Evolutionary conservation across 2,888 invertebrate genomes (phyloP), one percentile per base, ranked within the genome.

Genomic region (Volucella inanis): DNA sequence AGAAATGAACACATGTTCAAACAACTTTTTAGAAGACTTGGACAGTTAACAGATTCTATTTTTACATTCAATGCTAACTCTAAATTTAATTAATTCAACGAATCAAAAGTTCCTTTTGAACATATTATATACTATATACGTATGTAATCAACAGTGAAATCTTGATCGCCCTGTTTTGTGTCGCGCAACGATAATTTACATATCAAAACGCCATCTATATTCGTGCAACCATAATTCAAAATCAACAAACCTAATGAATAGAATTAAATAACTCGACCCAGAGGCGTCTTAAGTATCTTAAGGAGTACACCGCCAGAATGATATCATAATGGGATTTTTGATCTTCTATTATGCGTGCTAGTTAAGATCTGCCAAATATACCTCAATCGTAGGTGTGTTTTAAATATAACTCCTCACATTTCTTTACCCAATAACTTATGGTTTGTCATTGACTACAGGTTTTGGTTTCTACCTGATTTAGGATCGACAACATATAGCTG

Each of bases 311-410:
- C 61, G 11, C 12, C 62, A 14, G 15, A 52, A 52, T 52, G 12
- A 52, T 43, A 11, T 43, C 9, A 45, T 54, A 72, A 72, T 72
- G 52, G 45, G 62, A 47, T 72, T 45, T 45, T 62, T 72, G 72
- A 72, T 72, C 72, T 45, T 12, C 62, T 8, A 39, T 54, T 55
- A 54, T 62, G n/a, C n/a, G 22, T 12, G 31, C 52, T 11, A 49
- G 22, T 10, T 41, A 9, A 43, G 54, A 68, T 55, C 55, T 15
- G 15, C 38, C 22, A 45, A 45, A 47, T 9, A 45, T 11, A 12
- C 15, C 39, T 11, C n/a, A 22, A n/a, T 12, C 61, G 61, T 61
- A 47, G 61, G 61, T 61, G 61, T 43, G 12, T 47, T 31, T 47
- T 61, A 45, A 52, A 52, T 52, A 52, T 15, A n/a, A 52, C 52